These are phyloP conservation scores for Aramus guarauna DNA, from an alignment of 2,113 vertebrate genomes.

Conservation along the genomic window DNA sequence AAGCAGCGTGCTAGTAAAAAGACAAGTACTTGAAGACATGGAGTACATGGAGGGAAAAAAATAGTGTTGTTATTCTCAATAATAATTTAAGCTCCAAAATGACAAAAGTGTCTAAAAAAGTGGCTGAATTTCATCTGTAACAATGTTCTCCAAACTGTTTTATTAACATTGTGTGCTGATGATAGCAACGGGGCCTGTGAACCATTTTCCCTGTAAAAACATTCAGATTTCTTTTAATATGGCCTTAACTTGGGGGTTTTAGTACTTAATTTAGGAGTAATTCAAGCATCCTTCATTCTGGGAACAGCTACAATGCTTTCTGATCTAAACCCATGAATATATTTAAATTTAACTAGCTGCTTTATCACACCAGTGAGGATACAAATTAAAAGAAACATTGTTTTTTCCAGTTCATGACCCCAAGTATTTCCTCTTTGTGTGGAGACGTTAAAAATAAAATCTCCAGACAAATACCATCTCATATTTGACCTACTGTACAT, in stretches of 20 bases:
- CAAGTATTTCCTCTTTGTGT: not conserved
- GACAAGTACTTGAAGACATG: not conserved
- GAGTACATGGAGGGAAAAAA: not conserved
- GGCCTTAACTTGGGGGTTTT: not conserved
- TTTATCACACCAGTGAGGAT: conserved; percentile 5
- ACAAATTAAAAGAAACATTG: not conserved
- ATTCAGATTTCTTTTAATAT: not conserved
- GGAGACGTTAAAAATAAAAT: conserved; percentile 19
- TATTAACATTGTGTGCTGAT: not conserved
- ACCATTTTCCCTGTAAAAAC: not conserved
- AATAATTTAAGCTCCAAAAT: not conserved
- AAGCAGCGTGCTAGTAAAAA: not conserved
- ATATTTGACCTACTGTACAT: not conserved
- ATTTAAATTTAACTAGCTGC: not conserved
- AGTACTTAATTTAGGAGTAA: not conserved
- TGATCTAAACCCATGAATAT: not conserved
- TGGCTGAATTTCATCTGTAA: not conserved
- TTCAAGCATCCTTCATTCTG: not conserved
- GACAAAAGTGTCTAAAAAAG: not conserved
- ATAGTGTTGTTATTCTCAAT: not conserved
- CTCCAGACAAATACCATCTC: not conserved
- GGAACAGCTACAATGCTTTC: not conserved
- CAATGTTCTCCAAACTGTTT: not conserved
- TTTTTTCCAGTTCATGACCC: conserved; percentile 21
- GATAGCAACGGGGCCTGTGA: not conserved